Percentiles rank a stretch among this genome's conserved stretches.
These are phyloP conservation scores for Oreotrochilus melanogaster DNA, from an alignment of 2,113 vertebrate genomes.

Conservation along the genomic window DNA sequence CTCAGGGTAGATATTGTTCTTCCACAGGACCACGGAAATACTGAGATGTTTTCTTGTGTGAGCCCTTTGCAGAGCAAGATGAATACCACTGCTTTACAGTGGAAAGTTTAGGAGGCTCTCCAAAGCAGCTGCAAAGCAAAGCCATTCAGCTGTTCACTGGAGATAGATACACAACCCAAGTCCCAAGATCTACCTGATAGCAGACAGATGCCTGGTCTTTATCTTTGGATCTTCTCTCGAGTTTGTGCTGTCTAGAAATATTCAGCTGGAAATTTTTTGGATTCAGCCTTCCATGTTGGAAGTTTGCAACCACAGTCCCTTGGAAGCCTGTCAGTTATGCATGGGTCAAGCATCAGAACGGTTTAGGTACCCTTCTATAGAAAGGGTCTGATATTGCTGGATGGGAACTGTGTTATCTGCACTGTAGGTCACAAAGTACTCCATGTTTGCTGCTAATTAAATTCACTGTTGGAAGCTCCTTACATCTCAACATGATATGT, in stretches of 20 bases:
- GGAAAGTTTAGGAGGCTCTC: fast-evolving
- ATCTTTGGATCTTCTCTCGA: neutral
- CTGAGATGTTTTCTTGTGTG: neutral
- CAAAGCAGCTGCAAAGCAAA: neutral
- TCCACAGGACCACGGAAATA: neutral
- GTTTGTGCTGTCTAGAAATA: neutral
- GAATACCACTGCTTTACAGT: neutral
- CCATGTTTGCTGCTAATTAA: slow-evolving; percentile 76
- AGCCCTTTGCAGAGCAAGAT: neutral
- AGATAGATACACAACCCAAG: neutral
- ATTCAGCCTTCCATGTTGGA: neutral
- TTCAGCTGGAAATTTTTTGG: neutral
- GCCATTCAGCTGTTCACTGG: neutral
- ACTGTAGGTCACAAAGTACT: slow-evolving; percentile 38
- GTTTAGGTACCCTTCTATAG: slow-evolving; percentile 43
- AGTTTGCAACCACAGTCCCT: neutral
- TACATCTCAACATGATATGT: slow-evolving; percentile 42
- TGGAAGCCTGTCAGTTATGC: neutral
- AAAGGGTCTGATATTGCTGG: neutral
- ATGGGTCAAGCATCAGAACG: neutral
- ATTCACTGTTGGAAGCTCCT: slow-evolving; percentile 76
- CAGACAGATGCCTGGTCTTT: neutral
- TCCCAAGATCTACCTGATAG: neutral
- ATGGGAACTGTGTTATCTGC: slow-evolving; percentile 48
- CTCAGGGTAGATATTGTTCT: neutral